Conservation (phyloP, 2,888 invertebrate species). For the Tipula unca region DNA sequence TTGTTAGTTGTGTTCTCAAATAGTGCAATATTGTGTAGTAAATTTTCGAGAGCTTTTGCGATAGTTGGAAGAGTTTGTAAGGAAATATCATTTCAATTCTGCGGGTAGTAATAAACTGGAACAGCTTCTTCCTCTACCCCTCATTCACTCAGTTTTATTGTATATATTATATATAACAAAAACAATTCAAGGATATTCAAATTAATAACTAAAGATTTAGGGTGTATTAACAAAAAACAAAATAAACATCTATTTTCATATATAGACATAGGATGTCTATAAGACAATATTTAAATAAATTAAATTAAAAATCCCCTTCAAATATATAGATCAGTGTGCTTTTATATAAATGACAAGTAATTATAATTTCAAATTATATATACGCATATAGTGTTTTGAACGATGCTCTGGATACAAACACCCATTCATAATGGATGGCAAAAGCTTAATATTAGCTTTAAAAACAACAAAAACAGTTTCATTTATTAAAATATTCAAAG, state of each 20-base stretch:
- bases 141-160: too few species aligned
- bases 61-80: too few species aligned
- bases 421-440: not conserved
- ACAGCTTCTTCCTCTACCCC: too few species aligned
- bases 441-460: not conserved
- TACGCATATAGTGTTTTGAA: not conserved
- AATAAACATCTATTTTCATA: not conserved
- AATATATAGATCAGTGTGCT: not conserved
- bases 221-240: not conserved
- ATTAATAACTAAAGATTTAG: too few species aligned
- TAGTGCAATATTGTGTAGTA: too few species aligned
- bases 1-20: too few species aligned
- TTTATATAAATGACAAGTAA: not conserved
- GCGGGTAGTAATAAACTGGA: too few species aligned
- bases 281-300: not conserved
- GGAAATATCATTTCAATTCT: too few species aligned
- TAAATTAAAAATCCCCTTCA: not conserved
- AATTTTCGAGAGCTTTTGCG: too few species aligned
- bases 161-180: too few species aligned
- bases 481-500: constrained; percentile 8
- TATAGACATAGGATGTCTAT: too few species aligned
- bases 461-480: not conserved
- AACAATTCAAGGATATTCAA: too few species aligned
- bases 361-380: not conserved
- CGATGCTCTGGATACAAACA: not conserved